These are phyloP conservation scores for Epicampocera succincta DNA, from an alignment of 2,888 invertebrate genomes.

Conservation along the genomic window DNA sequence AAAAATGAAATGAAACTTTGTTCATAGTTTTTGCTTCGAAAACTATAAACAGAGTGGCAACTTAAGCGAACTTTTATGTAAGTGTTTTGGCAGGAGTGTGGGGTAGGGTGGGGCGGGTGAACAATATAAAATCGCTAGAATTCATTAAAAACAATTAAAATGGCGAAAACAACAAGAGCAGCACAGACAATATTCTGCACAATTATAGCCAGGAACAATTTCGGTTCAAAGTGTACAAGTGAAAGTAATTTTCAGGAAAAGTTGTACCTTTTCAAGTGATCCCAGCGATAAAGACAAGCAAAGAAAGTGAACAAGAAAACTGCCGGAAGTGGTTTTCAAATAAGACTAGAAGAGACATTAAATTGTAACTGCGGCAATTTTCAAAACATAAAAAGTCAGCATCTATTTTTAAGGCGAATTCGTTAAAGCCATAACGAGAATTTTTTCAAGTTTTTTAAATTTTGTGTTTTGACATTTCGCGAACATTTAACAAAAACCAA, in stretches of 20 bases:
- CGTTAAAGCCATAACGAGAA: too few species aligned
- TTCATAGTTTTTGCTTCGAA: constrained; percentile 28
- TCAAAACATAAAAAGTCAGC: background rate
- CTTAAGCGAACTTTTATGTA: background rate
- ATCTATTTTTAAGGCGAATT: too few species aligned
- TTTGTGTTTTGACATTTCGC: too few species aligned
- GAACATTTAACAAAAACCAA: too few species aligned
- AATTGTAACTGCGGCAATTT: background rate
- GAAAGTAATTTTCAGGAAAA: constrained; percentile 46
- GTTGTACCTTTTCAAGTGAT: constrained; percentile 11
- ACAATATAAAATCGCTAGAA: constrained; percentile 41
- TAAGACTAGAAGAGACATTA: background rate
- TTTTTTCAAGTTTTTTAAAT: too few species aligned
- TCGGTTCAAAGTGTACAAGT: constrained; percentile 31
- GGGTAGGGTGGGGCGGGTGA: background rate
- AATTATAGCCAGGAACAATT: background rate
- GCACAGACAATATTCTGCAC: background rate
- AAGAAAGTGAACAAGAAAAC: background rate
- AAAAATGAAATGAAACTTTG: constrained; percentile 61
- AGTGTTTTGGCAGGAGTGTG: background rate
- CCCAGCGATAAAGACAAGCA: constrained; percentile 10
- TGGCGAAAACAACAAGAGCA: constrained; percentile 27
- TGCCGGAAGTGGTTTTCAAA: background rate
- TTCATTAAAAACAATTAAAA: constrained; percentile 68
- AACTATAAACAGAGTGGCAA: constrained; percentile 37